Base-by-base conservation (phyloP, 2,113 vertebrate genomes). In the Petrocephalus zakoni region DNA sequence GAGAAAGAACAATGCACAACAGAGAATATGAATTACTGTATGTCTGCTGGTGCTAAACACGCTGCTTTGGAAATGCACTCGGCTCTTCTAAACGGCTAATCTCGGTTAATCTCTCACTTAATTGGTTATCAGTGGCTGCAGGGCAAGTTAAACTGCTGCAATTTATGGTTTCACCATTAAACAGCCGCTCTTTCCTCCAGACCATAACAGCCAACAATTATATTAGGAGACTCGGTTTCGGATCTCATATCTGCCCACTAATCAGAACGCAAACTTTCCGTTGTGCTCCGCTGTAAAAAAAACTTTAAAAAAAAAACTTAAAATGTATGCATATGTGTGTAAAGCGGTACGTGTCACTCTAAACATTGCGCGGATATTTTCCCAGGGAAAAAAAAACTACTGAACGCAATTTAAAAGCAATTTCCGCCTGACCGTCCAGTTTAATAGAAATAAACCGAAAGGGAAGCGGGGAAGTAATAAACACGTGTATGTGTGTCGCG, bases 151-250 rank as follows among this genome's bases (percentile, higher is more conserved):
- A 96, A 96, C 94, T 94, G 92, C 91, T 94, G 93, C 94, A 94
- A 94, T 95, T 95, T 95, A 94, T 94, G 93, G 93, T 93, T 91
- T 92, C 94, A 91, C 93, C 93, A 94, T 94, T 94, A 94, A 95
- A 95, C 94, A 94, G 94, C 91, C 94, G 95, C 52, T 86, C 25
- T 96, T 96, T 95, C 93, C 95, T 95, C 94, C 95, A 93, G 92
- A 91, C 94, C 94, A 94, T 95, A 95, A 95, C 95, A 94, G 94
- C 92, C 93, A 95, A 95, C 95, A 95, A 95, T 96, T 95, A 95
- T 95, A 95, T 95, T 95, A 95, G 91, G 93, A 93, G 94, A 95
- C 94, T 93, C 91, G 91, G 94, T 95, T 94, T 91, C 4, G 11
- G 21, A 52, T 93, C 93, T 92, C 93, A 92, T 94, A 95, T 96